Conservation (phyloP, 2,113 vertebrate species). For the Chelonoidis abingdonii region DNA sequence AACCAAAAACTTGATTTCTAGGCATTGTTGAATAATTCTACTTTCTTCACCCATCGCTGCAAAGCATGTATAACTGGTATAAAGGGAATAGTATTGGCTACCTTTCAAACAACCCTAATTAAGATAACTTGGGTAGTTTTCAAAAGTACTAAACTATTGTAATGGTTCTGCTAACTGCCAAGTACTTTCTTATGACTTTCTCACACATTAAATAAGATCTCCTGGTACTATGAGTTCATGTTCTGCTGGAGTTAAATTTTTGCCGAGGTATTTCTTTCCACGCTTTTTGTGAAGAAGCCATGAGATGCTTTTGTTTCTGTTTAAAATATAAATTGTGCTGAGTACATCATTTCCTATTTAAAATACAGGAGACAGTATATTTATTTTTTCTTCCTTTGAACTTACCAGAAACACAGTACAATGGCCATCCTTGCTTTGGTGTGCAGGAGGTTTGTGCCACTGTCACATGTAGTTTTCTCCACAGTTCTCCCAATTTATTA, state of each 20-base stretch:
- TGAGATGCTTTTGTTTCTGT: neutral
- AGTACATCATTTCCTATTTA: neutral
- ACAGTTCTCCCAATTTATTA: neutral
- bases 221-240: neutral
- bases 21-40: neutral
- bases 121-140: slow-evolving; percentile 1
- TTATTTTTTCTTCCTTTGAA: neutral
- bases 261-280: neutral
- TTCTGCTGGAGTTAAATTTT: neutral
- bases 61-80: neutral
- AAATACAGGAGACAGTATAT: neutral
- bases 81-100: neutral
- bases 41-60: neutral
- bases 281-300: neutral
- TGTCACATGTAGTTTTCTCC: neutral
- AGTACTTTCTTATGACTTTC: neutral
- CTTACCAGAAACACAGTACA: neutral
- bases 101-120: neutral
- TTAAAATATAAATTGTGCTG: neutral
- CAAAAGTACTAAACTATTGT: neutral
- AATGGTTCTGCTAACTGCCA: slow-evolving; percentile 24
- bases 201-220: slow-evolving; percentile 21
- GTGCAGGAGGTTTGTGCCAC: neutral
- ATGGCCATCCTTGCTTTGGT: neutral
- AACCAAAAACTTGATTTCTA: neutral